phyloP scores from a whole-genome alignment of 1,140 invertebrate species.

The Hylaeus anthracinus region DNA sequence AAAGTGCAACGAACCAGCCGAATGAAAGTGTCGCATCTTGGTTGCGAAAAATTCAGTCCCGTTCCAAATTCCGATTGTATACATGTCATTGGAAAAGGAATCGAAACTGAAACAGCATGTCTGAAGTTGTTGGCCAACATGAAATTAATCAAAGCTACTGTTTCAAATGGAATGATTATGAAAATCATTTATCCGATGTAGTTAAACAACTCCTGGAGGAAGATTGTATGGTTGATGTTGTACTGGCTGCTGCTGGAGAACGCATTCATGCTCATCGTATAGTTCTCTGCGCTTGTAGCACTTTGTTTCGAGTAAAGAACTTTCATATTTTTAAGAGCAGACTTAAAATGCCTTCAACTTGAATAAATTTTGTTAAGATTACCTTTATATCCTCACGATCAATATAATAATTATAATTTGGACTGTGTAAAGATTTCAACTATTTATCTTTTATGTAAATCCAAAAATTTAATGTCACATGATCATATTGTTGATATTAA shows the following conservation, averaged over 20 bases:
- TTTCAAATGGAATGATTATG: conserved; percentile 84
- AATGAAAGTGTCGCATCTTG: conserved; percentile 3
- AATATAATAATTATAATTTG: not conserved
- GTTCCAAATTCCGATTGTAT: conserved; percentile 66
- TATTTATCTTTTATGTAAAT: not conserved
- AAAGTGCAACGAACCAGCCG: not conserved
- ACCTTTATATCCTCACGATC: no score
- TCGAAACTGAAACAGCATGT: conserved; percentile 69
- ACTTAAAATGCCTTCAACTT: not conserved
- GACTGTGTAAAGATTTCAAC: not conserved
- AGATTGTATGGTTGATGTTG: conserved; percentile 82
- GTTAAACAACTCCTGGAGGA: conserved; percentile 79
- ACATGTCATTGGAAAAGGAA: conserved; percentile 56
- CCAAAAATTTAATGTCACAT: not conserved
- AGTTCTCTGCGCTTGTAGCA: conserved; percentile 83
- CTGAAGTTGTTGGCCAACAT: conserved; percentile 46
- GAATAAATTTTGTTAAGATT: not conserved
- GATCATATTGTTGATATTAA: not conserved
- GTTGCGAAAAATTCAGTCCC: conserved; percentile 51
- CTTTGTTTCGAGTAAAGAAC: conserved; percentile 81
- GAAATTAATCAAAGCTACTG: conserved; percentile 71
- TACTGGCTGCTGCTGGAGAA: conserved; percentile 80
- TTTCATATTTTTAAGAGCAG: not conserved
- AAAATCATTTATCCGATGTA: conserved; percentile 78
- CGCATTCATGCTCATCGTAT: conserved; percentile 82